Conservation (phyloP, 2,113 vertebrate species). For the Stictonetta naevosa region DNA sequence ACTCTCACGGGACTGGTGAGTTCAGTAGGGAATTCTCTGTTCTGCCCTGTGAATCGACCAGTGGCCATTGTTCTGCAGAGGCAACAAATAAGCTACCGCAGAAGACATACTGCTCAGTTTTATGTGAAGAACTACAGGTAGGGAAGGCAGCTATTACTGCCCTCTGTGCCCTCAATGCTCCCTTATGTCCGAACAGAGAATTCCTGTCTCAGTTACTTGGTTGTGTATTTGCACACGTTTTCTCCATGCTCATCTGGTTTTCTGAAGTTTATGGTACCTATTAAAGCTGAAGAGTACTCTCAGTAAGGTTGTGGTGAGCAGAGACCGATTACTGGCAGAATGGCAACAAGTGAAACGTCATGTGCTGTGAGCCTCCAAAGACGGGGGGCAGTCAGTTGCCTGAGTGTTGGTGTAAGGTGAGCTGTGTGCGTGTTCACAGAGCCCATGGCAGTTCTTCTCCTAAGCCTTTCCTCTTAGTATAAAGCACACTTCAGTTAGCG, state of each 20-base stretch:
- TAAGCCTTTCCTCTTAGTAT: not conserved
- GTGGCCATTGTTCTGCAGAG: not conserved
- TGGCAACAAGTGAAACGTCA: not conserved
- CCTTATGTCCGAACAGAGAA: not conserved
- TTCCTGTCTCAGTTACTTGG: not conserved
- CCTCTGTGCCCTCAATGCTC: not conserved
- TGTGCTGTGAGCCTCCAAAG: not conserved
- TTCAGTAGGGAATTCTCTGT: not conserved
- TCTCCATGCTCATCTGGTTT: not conserved
- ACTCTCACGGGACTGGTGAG: not conserved
- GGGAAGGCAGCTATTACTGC: not conserved
- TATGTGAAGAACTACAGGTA: not conserved
- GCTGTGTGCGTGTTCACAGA: not conserved
- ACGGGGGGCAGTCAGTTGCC: not conserved
- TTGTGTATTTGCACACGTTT: not conserved
- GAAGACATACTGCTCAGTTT: not conserved
- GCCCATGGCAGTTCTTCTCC: not conserved
- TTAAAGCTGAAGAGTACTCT: conserved; percentile 43
- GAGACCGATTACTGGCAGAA: not conserved
- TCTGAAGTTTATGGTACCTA: not conserved
- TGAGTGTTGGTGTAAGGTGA: not conserved
- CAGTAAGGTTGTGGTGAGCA: not conserved
- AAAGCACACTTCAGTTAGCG: not conserved
- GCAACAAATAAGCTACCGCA: not conserved
- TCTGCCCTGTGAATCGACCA: not conserved